Evolutionary conservation across 2,113 vertebrate genomes (phyloP), one percentile per base, ranked within the genome.

Genomic region (Saccopteryx bilineata): DNA sequence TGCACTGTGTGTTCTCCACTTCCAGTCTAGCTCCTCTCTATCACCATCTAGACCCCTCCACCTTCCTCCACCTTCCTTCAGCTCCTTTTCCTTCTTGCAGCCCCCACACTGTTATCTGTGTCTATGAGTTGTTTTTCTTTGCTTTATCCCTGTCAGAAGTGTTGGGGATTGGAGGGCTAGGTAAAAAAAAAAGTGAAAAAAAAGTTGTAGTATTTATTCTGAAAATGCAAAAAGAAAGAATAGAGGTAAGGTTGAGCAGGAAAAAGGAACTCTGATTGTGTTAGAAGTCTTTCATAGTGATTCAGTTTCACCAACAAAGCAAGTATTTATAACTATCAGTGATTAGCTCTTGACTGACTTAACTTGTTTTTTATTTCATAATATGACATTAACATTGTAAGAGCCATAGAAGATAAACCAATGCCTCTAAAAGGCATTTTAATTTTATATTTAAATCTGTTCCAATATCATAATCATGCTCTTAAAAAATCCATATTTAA

Each of bases 401-500:
- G 46, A 33, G 60, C 10, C 54, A 89, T 5, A 80, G 65, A 58
- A 91, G 63, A 65, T 28, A 13, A 72, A 46, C 39, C 28, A 69
- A 86, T 13, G 7, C 14, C 48, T 93, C n/a, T 60, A 69, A 65
- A 2, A 50, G 18, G 21, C 63, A 87, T 33, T 87, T 61, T 33
- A 69, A 80, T 33, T 80, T 54, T 82, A 46, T 21, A 31, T 80
- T 84, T 88, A 60, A 60, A 31, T 88, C 50, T 87, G 79, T 46
- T 31, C 79, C 39, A 28, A 69, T 56, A 79, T 92, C 39, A 75
- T 80, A 26, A 83, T 61, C 11, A 56, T 54, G 5, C 61, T 91
- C 60, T 80, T 88, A 88, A 2, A 88, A 84, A 91, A 75, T 68
- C 26, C 26, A 72, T 46, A 46, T 72, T 87, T 84, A 61, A 84